Evolutionary conservation across 1,140 invertebrate species (phyloP), one percentile per base, ranked within the genome.

Genomic region (Hesperophylax magnus): DNA sequence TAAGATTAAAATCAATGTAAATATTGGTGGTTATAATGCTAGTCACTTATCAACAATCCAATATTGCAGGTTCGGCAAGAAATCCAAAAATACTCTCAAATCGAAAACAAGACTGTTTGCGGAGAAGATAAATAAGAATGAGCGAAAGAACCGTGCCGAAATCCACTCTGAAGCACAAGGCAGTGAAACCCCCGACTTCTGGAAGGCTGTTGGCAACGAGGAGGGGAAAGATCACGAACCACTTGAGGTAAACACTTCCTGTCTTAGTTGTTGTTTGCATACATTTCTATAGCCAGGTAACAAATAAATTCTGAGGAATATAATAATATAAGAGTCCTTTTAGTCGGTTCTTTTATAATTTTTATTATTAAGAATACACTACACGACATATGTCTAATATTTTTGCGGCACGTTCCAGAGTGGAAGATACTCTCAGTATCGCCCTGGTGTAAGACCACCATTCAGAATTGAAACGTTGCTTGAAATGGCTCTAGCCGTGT

Each of bases 71-170:
- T 88, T 88, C 87, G 98, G 99, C 14, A 95, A 94, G 82, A 95
- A 94, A 85, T 94, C 97, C 0, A 99, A 98, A 88, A 98, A 97
- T 85, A 98, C 98, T 0, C 92, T 99, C 0, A 97, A 97, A 86
- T 98, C 97, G 0, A 99, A 99, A 90, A 94, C 97, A 0, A 93
- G 98, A 72, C 89, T 99, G 4, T 94, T 99, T 91, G 96, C 98
- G 2, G 99, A 99, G 88, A 99, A 99, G 89, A 98, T 99, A 53
- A 99, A 99, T 87, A 99, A 99, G 90, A 97, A 98, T 87, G 99
- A 99, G 89, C 90, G 98, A 20, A 99, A 99, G 87, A 97, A 97
- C 85, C 95, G 96, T 87, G 94, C 97, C 0, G 97, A 99, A 85
- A 96, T 99, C 63, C 90, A 96, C 53, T 94, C 96, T 0, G 94